A percentile compares a stretch with the other conserved stretches of the same genome.
Evolutionary conservation across 2,113 vertebrate genomes (phyloP).

Genomic region (Patagioenas fasciata): DNA sequence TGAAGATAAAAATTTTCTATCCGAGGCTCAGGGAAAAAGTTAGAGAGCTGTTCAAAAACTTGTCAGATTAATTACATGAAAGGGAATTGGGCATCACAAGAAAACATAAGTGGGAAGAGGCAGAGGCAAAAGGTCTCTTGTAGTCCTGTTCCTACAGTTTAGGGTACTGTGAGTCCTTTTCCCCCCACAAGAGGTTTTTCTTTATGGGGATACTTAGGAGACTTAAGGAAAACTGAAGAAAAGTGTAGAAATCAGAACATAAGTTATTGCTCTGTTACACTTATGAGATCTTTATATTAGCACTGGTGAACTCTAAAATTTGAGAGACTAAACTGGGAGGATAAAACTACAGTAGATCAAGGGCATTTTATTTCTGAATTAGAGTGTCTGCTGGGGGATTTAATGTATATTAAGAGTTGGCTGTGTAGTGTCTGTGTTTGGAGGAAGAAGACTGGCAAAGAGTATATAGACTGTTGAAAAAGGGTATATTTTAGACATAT

Average conservation of each 20-base stretch:
- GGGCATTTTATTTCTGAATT: conserved; percentile 31
- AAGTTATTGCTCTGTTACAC: conserved; percentile 34
- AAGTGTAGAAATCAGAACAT: not conserved
- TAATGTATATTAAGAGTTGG: conserved; percentile 23
- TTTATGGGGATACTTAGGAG: not conserved
- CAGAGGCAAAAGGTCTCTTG: not conserved
- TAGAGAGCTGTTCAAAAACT: conserved; percentile 36
- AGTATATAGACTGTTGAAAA: conserved; percentile 23
- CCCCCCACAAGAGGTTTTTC: not conserved
- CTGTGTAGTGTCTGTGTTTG: not conserved
- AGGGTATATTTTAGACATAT: conserved; percentile 4
- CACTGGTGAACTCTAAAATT: conserved; percentile 24
- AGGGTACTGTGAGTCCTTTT: not conserved
- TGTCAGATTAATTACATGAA: conserved; percentile 46
- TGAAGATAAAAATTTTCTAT: not conserved
- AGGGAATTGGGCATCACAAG: not conserved
- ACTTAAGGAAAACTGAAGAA: not conserved
- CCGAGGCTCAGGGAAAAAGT: not conserved
- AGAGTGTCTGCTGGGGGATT: conserved; percentile 24
- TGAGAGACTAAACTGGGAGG: not conserved
- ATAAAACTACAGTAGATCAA: conserved; percentile 41
- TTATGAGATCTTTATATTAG: not conserved
- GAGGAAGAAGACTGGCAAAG: conserved; percentile 23
- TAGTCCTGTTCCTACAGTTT: not conserved
- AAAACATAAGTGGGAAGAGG: not conserved